These are phyloP conservation scores for Peromyscus attwateri DNA, from an alignment of 2,797 vertebrate species.

Conservation along the genomic window DNA sequence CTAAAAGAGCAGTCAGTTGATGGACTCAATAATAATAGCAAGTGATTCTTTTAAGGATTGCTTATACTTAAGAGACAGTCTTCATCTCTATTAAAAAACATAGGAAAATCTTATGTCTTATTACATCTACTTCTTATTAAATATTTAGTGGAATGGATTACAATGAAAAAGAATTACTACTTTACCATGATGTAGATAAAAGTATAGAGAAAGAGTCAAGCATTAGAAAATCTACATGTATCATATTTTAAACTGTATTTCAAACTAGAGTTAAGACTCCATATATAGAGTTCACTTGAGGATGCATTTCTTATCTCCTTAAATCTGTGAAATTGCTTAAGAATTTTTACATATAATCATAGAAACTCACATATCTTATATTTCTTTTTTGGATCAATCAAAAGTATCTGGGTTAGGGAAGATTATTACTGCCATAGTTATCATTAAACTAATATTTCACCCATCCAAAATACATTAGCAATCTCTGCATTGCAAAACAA, in stretches of 20 bases:
- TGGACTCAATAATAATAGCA: constrained; percentile 12
- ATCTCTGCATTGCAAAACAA: constrained; percentile 52
- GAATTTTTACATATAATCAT: constrained; percentile 47
- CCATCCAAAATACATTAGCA: constrained; percentile 44
- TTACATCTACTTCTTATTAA: not conserved
- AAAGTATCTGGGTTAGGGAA: constrained; percentile 35
- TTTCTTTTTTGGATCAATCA: constrained; percentile 64
- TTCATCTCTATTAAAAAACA: not conserved
- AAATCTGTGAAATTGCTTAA: constrained; percentile 53
- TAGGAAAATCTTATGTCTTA: not conserved
- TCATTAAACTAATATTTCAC: constrained; percentile 59
- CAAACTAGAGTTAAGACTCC: not conserved
- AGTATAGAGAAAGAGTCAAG: not conserved
- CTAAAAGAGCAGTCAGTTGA: not conserved
- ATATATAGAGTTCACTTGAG: constrained; percentile 21
- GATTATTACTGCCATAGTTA: constrained; percentile 58
- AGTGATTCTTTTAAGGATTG: constrained; percentile 28
- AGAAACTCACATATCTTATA: constrained; percentile 58
- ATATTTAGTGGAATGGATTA: constrained; percentile 44
- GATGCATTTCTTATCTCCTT: constrained; percentile 34
- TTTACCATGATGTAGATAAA: constrained; percentile 14
- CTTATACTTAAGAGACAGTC: constrained; percentile 1
- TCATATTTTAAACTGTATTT: constrained; percentile 51
- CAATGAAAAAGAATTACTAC: constrained; percentile 61
- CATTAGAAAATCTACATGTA: not conserved